Conservation (phyloP, 1,140 invertebrate genomes). For the Solen grandis region DNA sequence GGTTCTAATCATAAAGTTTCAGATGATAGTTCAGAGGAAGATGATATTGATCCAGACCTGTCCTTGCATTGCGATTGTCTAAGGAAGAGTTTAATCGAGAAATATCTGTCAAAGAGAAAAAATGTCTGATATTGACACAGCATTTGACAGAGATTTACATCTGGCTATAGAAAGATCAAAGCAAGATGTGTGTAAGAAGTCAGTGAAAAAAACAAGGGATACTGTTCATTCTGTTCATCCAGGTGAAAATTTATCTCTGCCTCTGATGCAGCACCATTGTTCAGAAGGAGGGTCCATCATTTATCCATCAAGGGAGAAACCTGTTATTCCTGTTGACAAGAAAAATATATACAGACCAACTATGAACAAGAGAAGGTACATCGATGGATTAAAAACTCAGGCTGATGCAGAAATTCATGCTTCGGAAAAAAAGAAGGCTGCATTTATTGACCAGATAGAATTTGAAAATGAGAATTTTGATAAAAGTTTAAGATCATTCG, state of each 20-base stretch:
- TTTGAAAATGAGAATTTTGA: neutral
- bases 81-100: too few relatives aligned
- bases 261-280: slow-evolving; percentile 39
- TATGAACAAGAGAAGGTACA: slow-evolving; percentile 1
- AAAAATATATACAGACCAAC: slow-evolving; percentile 21
- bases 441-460: neutral
- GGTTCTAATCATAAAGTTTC: too few relatives aligned
- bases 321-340: neutral
- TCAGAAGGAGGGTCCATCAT: slow-evolving; percentile 1
- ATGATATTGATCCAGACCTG: too few relatives aligned
- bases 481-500: neutral
- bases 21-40: too few relatives aligned
- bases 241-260: neutral
- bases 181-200: too few relatives aligned
- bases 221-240: too few relatives aligned
- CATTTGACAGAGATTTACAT: too few relatives aligned
- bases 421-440: neutral
- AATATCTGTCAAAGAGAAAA: too few relatives aligned
- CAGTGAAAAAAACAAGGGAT: too few relatives aligned
- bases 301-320: slow-evolving; percentile 1
- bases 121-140: too few relatives aligned
- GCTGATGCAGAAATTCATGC: neutral
- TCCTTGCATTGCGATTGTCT: too few relatives aligned
- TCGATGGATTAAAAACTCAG: neutral
- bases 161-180: slow-evolving; percentile 11